Conservation (phyloP, 1,140 invertebrate species). For the Gryllus bimaculatus region DNA sequence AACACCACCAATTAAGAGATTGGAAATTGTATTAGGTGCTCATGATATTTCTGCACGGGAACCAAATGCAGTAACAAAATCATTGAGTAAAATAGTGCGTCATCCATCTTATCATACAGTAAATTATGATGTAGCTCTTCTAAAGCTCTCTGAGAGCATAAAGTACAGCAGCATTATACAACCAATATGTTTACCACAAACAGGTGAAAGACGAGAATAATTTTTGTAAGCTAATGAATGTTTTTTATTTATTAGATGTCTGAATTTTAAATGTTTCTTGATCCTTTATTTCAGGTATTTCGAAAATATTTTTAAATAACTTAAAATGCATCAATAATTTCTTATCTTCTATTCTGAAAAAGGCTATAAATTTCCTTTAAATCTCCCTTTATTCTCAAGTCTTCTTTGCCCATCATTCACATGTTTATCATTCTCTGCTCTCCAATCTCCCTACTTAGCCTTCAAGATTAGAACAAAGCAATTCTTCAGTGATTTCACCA, state of each 20-base stretch:
- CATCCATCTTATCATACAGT: not conserved
- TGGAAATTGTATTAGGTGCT: not conserved
- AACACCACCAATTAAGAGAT: not conserved
- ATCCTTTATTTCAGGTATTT: not conserved
- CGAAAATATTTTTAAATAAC: not conserved
- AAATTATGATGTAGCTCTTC: not conserved
- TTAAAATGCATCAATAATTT: not conserved
- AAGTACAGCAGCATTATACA: not conserved
- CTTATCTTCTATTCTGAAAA: not conserved
- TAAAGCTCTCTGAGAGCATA: not conserved
- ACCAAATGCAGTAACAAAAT: not conserved
- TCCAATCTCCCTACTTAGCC: too few relatives aligned
- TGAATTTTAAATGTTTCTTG: not conserved
- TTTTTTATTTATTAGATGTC: not conserved
- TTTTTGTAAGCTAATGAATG: not conserved
- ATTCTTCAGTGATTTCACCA: too few relatives aligned
- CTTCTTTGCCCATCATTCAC: too few relatives aligned
- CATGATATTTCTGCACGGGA: not conserved
- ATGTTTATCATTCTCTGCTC: too few relatives aligned
- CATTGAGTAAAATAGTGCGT: not conserved
- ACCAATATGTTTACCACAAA: conserved; percentile 7
- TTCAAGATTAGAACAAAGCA: too few relatives aligned
- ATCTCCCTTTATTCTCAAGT: too few relatives aligned
- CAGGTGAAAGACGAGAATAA: not conserved
- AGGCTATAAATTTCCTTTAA: too few relatives aligned